phyloP scores from a whole-genome alignment of 2,113 vertebrate genomes.

The Takifugu bimaculatus region DNA sequence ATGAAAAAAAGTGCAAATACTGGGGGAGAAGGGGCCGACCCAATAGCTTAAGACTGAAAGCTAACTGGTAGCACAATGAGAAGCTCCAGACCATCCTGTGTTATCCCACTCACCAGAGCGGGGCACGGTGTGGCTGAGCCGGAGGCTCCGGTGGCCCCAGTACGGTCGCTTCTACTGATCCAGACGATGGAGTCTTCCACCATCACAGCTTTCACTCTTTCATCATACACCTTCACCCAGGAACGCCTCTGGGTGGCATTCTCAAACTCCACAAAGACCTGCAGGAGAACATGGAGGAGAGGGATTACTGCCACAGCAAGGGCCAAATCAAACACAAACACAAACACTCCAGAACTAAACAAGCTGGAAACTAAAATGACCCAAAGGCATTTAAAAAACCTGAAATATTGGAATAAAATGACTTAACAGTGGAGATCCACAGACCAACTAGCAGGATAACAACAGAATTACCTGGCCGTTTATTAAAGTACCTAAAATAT shows the following conservation, averaged over 20 bases:
- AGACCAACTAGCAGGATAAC: too few relatives aligned
- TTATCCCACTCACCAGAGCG: slow-evolving; percentile 82
- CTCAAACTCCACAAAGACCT: slow-evolving; percentile 98
- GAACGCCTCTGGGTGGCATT: slow-evolving; percentile 81
- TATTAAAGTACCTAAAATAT: too few relatives aligned
- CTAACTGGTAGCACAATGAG: not conserved
- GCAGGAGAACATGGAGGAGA: slow-evolving; percentile 12
- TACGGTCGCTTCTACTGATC: slow-evolving; percentile 79
- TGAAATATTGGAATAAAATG: too few relatives aligned
- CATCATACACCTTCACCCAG: slow-evolving; percentile 94
- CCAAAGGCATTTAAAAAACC: too few relatives aligned
- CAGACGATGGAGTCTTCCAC: slow-evolving; percentile 91
- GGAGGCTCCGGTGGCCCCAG: slow-evolving; percentile 71
- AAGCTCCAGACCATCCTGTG: not conserved
- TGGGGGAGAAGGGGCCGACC: not conserved
- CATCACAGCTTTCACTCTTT: slow-evolving; percentile 88
- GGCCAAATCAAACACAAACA: not conserved
- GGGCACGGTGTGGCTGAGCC: slow-evolving; percentile 82
- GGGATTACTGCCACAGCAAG: not conserved
- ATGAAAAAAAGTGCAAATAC: too few relatives aligned
- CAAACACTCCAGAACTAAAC: too few relatives aligned
- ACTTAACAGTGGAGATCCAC: too few relatives aligned
- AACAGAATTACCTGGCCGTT: too few relatives aligned
- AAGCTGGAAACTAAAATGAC: too few relatives aligned
- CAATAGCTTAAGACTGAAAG: too few relatives aligned